Conservation (phyloP, 2,888 invertebrate genomes). For the Andrena flavipes region DNA sequence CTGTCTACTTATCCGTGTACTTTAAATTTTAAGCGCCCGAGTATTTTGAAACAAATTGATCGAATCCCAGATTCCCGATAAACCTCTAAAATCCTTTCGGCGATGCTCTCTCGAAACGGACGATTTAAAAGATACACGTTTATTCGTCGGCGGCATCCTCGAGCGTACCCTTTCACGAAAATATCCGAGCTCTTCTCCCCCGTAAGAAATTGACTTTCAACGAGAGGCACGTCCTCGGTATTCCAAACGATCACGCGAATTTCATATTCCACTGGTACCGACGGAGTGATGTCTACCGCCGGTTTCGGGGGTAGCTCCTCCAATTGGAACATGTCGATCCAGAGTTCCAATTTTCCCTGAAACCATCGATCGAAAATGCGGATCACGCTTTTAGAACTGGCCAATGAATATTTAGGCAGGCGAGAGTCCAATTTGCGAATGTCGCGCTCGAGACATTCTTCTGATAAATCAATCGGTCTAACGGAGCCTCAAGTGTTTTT, state of each 20-base stretch:
- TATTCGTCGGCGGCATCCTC: not conserved
- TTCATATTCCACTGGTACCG: slow-evolving; percentile 89
- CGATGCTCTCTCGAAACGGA: not conserved
- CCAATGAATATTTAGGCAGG: slow-evolving; percentile 2
- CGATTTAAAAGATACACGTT: slow-evolving; percentile 13
- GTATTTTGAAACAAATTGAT: not conserved
- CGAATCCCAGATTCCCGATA: not conserved
- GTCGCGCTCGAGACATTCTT: not conserved
- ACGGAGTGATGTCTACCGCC: slow-evolving; percentile 91
- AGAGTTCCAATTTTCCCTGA: slow-evolving; percentile 95
- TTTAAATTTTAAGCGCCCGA: not conserved
- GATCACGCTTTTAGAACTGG: not conserved
- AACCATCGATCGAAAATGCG: slow-evolving; percentile 12
- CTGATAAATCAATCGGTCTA: slow-evolving; percentile 5
- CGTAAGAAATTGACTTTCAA: slow-evolving; percentile 89
- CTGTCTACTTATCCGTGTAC: not conserved
- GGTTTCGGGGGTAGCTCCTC: slow-evolving; percentile 87
- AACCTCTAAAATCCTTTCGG: not conserved
- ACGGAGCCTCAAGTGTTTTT: not conserved
- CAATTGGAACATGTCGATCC: slow-evolving; percentile 94
- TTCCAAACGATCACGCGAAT: slow-evolving; percentile 90
- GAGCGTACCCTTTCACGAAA: slow-evolving; percentile 89
- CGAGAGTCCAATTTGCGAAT: not conserved
- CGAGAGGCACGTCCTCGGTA: slow-evolving; percentile 88
- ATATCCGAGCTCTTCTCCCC: slow-evolving; percentile 92